Evolutionary conservation across 2,888 invertebrate genomes (phyloP).

Genomic region (Harmothoe impar): DNA sequence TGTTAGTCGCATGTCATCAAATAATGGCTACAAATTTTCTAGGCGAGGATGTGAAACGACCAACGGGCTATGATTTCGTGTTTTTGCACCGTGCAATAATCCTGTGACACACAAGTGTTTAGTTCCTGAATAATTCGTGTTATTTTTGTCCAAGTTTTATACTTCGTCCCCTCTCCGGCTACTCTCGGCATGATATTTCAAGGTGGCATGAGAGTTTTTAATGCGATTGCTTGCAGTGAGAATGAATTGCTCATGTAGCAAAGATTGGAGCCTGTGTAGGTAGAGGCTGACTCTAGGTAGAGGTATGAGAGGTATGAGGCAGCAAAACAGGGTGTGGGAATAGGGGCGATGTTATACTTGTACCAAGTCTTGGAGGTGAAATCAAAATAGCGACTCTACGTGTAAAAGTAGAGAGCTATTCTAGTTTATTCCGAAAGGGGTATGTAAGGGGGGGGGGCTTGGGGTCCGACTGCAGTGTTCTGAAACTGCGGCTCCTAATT

Average conservation of each 20-base stretch:
- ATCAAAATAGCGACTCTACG: too few relatives aligned
- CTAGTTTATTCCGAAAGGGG: too few relatives aligned
- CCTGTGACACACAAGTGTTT: slow-evolving; percentile 3
- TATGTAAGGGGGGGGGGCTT: too few relatives aligned
- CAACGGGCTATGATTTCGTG: neutral
- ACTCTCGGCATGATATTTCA: slow-evolving; percentile 1
- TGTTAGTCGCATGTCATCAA: slow-evolving; percentile 41
- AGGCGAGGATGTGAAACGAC: neutral
- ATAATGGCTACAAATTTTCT: slow-evolving; percentile 12
- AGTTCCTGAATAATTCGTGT: neutral
- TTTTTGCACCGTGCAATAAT: neutral
- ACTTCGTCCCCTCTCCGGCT: neutral
- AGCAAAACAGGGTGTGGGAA: too few relatives aligned
- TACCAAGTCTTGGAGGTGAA: too few relatives aligned
- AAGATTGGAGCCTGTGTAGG: too few relatives aligned
- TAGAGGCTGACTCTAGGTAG: too few relatives aligned
- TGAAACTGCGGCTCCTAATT: too few relatives aligned
- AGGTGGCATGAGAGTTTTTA: neutral
- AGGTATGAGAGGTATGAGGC: neutral
- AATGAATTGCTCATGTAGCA: too few relatives aligned
- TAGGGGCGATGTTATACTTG: too few relatives aligned
- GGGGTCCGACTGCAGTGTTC: too few relatives aligned
- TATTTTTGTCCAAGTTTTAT: neutral
- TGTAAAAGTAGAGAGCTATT: too few relatives aligned
- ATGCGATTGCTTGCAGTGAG: neutral